These are phyloP conservation scores for Xylophagus ater DNA, from an alignment of 2,888 invertebrate genomes.

Conservation along the genomic window DNA sequence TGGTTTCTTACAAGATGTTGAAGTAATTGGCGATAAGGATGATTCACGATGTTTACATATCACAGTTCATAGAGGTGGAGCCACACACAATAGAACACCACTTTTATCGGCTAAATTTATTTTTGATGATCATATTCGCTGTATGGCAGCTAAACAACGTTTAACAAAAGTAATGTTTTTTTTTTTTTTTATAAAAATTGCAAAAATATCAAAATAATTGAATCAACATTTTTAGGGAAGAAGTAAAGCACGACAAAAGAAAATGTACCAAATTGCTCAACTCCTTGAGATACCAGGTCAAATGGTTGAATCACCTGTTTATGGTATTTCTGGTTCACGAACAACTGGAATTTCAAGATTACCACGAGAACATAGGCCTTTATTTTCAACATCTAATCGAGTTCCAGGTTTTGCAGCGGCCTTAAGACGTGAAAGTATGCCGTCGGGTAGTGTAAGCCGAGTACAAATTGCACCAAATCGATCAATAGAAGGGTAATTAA, in stretches of 20 bases:
- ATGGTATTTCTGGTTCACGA: conserved; percentile 33
- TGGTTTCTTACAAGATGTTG: conserved; percentile 90
- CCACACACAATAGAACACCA: conserved; percentile 59
- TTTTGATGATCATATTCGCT: conserved; percentile 97
- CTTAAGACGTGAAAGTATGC: conserved; percentile 40
- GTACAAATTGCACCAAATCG: conserved; percentile 35
- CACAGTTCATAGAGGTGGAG: conserved; percentile 72
- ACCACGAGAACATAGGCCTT: conserved; percentile 41
- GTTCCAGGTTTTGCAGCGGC: conserved; percentile 49
- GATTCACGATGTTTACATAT: conserved; percentile 92
- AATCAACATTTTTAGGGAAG: conserved; percentile 60
- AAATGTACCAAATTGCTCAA: conserved; percentile 91
- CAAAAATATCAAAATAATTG: no score
- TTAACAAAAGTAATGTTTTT: conserved; percentile 53
- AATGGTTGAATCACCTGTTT: conserved; percentile 29
- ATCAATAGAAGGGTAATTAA: conserved; percentile 32
- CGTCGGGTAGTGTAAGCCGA: conserved; percentile 30
- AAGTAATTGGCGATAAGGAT: conserved; percentile 90
- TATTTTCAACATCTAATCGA: conserved; percentile 41
- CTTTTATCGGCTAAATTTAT: conserved; percentile 85
- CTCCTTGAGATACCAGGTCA: conserved; percentile 67
- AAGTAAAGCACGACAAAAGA: conserved; percentile 89
- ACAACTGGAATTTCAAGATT: conserved; percentile 30
- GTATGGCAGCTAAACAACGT: conserved; percentile 96
- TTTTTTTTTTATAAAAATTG: conserved; percentile 5